A percentile compares a stretch with the other conserved stretches of the same genome.
Conservation (phyloP, 2,888 invertebrate genomes). For the Drosophila tanythrix region DNA sequence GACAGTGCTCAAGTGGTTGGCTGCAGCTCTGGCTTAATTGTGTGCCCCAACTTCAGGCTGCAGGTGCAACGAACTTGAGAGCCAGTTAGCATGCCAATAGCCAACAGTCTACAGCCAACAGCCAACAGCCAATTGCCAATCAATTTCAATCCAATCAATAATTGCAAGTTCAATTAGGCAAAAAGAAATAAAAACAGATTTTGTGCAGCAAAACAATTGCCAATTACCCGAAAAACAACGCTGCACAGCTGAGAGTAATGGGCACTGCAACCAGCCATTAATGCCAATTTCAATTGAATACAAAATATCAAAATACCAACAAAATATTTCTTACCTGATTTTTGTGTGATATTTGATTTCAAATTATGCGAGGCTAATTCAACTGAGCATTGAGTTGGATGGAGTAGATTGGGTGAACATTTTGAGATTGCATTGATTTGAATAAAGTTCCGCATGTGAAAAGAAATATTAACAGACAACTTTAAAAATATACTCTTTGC, state of each 20-base stretch:
- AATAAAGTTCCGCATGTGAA: not conserved
- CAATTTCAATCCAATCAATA: conserved; percentile 75
- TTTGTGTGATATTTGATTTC: conserved; percentile 7
- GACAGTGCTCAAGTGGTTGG: conserved; percentile 19
- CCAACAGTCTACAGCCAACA: conserved; percentile 68
- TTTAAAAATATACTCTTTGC: not conserved
- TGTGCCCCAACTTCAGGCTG: conserved; percentile 12
- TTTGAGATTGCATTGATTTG: not conserved
- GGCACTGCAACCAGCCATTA: conserved; percentile 16
- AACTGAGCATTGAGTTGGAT: not conserved
- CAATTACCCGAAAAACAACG: conserved; percentile 53
- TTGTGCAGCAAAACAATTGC: conserved; percentile 60
- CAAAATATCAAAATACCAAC: conserved; percentile 15
- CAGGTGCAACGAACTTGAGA: conserved; percentile 46
- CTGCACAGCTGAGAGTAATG: not conserved
- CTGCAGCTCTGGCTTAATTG: conserved; percentile 14
- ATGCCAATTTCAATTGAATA: conserved; percentile 45
- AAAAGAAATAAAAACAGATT: conserved; percentile 33
- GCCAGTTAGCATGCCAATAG: conserved; percentile 51
- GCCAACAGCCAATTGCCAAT: conserved; percentile 69
- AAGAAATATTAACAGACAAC: not conserved
- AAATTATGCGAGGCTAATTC: not conserved
- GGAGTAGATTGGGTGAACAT: not conserved
- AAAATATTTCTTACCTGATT: conserved; percentile 4
- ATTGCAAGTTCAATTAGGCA: conserved; percentile 78